Base-by-base conservation (phyloP, 1,140 invertebrate genomes). In the Drosophila serrata region DNA sequence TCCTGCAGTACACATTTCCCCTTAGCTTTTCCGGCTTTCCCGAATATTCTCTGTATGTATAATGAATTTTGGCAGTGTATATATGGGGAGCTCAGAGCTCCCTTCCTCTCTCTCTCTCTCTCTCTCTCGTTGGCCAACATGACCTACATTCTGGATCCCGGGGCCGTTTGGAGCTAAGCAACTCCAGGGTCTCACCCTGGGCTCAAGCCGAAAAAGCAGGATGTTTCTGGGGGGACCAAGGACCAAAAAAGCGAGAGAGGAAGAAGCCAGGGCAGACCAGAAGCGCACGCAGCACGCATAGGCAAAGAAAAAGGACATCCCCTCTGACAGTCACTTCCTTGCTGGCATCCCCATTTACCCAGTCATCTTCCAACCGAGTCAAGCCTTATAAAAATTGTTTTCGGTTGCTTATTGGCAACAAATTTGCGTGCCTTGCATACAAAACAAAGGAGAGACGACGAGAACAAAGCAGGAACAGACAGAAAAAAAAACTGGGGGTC, bases 361-460 rank as follows among this genome's bases (percentile, higher is more conserved):
- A 39, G 65, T 40, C 68, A 70, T 72, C 64, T 72, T 12, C 24
- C 49, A 15, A 15, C 13, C 60, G 24, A 68, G 63, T 37, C 57
- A 62, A 40, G 61, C 58, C 62, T 61, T 85, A 84, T 84, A 84
- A 84, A 84, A 81, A 84, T 84, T 84, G 81, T 84, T 84, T 84
- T 84, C 81, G 81, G 64, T 62, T 77, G 77, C 81, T 85, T 84
- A 84, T 84, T 84, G 81, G 81, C 81, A 85, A 85, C 81, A 84
- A 84, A 84, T 84, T 84, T 84, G 81, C 81, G 81, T 84, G 81
- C 77, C 55, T 64, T 84, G 81, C 81, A 84, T 84, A 75, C 81
- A 60, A 48, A 84, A 76, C 40, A 56, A 37, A 61, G 56, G 13
- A 12, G 29, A 48, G 24, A 37, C 4, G 24, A 15, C 6, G 22